Base-by-base conservation (phyloP, 2,797 vertebrate species). In the Phyllotis vaccarum region DNA sequence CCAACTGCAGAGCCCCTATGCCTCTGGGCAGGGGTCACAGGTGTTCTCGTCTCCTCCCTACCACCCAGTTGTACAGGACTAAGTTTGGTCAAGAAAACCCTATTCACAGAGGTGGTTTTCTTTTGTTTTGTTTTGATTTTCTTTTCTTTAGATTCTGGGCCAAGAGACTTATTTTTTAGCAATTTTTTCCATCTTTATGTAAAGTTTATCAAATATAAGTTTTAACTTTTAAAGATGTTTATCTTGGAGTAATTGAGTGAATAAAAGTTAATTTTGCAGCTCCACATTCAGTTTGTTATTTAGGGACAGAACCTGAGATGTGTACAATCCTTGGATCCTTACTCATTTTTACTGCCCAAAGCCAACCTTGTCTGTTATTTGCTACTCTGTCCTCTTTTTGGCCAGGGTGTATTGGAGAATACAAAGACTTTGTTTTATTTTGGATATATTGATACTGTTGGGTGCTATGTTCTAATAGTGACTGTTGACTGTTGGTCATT, bases 241-340 rank as follows among this genome's bases (percentile, higher is more conserved):
- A 93, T 72, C 91, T 97, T 40, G 29, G 89, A 52, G 95, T 64
- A 96, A 92, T 54, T 97, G 97, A 98, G 95, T 97, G 97, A 96
- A 90, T 22, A 13, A 86, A 87, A 94, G 76, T 94, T n/a, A 85
- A 97, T 16, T 98, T 94, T 93, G 95, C 86, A 64, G 56, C 70
- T 96, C 94, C 95, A 94, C 11, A 85, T 34, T 89, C 97, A 60
- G 96, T 98, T 92, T 97, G 96, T 98, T 97, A 97, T 89, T 90
- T 86, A 96, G 58, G 60, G 19, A 1, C 43, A 13, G 27, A 54
- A 95, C 95, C 97, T 58, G 64, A 62, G 86, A n/a, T 83, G 0
- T 75, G 34, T 17, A 66, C 31, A 46, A 60, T 24, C 54, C 49
- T 62, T 37, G 22, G 16, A 75, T 24, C 34, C 49, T 58, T 43